Evolutionary conservation across 2,888 invertebrate species (phyloP).

Genomic region (Perithous albicinctus): DNA sequence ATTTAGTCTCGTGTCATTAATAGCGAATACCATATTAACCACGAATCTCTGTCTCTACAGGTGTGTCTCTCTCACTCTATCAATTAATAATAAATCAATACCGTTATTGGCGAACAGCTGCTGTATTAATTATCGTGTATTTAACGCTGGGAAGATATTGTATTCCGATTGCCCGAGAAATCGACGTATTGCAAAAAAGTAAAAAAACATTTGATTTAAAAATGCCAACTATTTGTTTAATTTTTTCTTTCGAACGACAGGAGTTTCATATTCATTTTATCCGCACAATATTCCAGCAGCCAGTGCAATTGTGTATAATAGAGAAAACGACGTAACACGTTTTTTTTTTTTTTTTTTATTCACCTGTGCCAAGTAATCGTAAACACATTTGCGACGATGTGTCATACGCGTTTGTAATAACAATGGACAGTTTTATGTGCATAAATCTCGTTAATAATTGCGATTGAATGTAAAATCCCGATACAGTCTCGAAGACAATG

Average conservation of each 20-base stretch:
- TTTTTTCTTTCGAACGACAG: too few species aligned
- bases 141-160: neutral
- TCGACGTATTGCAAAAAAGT: too few species aligned
- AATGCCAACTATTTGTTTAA: too few species aligned
- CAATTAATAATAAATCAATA: slow-evolving; percentile 61
- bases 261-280: too few species aligned
- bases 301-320: neutral
- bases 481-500: neutral
- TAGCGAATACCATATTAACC: neutral
- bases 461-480: slow-evolving; percentile 1
- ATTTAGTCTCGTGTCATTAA: neutral
- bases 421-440: slow-evolving; percentile 27
- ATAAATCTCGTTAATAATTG: slow-evolving; percentile 41
- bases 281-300: neutral
- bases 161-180: neutral
- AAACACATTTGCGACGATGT: slow-evolving; percentile 13
- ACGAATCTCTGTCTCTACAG: neutral
- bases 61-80: slow-evolving; percentile 12
- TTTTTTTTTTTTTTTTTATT: neutral
- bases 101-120: slow-evolving; percentile 18
- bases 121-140: slow-evolving; percentile 4
- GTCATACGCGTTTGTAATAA: slow-evolving; percentile 28
- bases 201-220: too few species aligned
- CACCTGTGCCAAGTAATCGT: neutral
- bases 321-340: neutral